phyloP scores from a whole-genome alignment of 2,888 invertebrate species.

The Platerodrilus igneus region DNA sequence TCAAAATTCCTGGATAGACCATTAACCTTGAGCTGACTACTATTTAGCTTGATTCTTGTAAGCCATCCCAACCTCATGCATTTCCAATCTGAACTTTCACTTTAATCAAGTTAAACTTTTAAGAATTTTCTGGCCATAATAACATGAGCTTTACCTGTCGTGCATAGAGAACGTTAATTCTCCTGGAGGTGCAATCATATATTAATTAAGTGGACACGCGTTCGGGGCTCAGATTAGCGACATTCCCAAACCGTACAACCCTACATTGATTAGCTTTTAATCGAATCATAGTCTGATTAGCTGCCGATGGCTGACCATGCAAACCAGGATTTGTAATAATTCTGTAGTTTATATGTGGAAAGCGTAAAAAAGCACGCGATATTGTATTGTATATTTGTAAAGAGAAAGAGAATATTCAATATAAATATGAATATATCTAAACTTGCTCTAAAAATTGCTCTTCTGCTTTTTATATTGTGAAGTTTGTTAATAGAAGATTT shows the following conservation, averaged over 20 bases:
- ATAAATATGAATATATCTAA: no score
- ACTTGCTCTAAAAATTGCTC: no score
- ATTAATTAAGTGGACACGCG: conserved; percentile 42
- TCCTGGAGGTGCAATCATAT: conserved; percentile 42
- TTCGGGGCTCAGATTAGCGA: conserved; percentile 35
- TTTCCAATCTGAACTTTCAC: conserved; percentile 11
- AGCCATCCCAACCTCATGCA: no score
- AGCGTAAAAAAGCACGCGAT: no score
- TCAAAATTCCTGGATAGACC: no score
- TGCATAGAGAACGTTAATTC: conserved; percentile 26
- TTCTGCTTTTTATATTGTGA: no score
- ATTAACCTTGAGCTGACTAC: no score
- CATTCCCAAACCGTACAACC: conserved; percentile 35
- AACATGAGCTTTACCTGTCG: conserved; percentile 22
- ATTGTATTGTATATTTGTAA: no score
- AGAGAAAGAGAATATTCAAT: no score
- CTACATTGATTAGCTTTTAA: conserved; percentile 39
- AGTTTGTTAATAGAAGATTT: no score
- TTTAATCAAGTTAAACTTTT: conserved; percentile 20
- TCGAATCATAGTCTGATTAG: conserved; percentile 37
- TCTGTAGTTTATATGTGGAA: no score
- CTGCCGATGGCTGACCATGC: conserved; percentile 18
- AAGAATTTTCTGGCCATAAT: conserved; percentile 21
- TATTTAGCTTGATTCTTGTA: no score
- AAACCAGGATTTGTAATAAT: conserved; percentile 15